Evolutionary conservation across 2,888 invertebrate genomes (phyloP), one percentile per base, ranked within the genome.

Genomic region (Arenicola marina): DNA sequence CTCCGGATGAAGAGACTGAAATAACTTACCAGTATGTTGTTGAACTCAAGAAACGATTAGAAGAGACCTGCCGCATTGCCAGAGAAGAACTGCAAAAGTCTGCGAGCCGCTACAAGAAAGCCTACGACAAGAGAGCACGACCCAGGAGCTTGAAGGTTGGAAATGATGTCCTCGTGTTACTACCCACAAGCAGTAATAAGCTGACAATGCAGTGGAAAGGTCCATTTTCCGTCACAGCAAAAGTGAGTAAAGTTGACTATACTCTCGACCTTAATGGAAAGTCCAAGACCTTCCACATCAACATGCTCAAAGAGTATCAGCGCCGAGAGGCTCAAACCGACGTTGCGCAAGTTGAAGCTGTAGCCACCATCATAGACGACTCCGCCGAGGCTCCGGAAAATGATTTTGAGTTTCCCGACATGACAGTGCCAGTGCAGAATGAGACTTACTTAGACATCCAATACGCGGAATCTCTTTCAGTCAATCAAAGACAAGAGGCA

Each of bases 261-360:
- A 18, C 28, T 11, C 2, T 56, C 18, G 26, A 56, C 2, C 38
- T 44, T 15, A 43, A 43, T 4, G 43, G 26, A 18, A 28, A 28
- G 18, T 18, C 21, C 26, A 56, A 44, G 29, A 24, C 31, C 2
- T 43, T 56, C 29, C 56, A 56, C 29, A 29, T 29, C 4, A 58
- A 56, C 4, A 44, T 56, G 56, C 56, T 56, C 2, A 38, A 43
- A 44, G 24, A 44, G n/a, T 56, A 56, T 44, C n/a, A 44, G 15
- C 11, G 4, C 15, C 26, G 31, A 11, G 11, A 11, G 15, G 15
- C 38, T 18, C 11, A 38, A 18, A 38, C 38, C 18, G 38, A 38
- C 11, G 38, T 38, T 15, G 38, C 11, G 11, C 11, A 11, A 38
- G 38, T 18, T 15, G 11, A 15, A 38, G 11, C 11, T 15, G 38